Evolutionary conservation across 2,113 vertebrate species (phyloP).

Genomic region (Nymphicus hollandicus): DNA sequence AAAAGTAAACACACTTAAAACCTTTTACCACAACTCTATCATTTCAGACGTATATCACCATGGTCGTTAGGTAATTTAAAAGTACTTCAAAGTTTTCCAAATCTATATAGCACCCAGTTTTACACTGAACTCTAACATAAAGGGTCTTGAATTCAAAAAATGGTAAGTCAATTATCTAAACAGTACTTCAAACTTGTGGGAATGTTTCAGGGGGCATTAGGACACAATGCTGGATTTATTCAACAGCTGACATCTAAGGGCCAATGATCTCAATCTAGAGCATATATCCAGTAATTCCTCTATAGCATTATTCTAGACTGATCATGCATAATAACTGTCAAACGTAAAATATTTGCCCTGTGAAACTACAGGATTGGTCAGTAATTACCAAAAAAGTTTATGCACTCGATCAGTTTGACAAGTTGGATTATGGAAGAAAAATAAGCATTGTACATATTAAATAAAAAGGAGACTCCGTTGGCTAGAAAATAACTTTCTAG

Average conservation of each 20-base stretch:
- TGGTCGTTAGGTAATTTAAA: not conserved
- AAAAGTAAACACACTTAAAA: not conserved
- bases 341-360: not conserved
- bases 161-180: not conserved
- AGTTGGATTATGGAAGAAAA: not conserved
- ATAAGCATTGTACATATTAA: not conserved
- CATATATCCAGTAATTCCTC: not conserved
- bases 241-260: not conserved
- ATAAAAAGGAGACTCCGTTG: not conserved
- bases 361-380: not conserved
- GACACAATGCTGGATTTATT: not conserved
- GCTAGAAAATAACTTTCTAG: not conserved
- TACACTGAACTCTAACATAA: not conserved
- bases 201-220: not conserved
- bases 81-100: not conserved
- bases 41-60: not conserved
- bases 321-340: not conserved
- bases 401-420: not conserved
- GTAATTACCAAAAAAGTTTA: not conserved
- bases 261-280: not conserved
- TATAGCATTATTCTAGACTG: not conserved
- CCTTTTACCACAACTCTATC: not conserved
- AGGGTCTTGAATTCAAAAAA: not conserved
- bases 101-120: not conserved
- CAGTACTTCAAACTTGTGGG: not conserved